Evolutionary conservation across 53 echinoderm and acorn worm genomes (phyloP).

Genomic region (Arbacia lixula): DNA sequence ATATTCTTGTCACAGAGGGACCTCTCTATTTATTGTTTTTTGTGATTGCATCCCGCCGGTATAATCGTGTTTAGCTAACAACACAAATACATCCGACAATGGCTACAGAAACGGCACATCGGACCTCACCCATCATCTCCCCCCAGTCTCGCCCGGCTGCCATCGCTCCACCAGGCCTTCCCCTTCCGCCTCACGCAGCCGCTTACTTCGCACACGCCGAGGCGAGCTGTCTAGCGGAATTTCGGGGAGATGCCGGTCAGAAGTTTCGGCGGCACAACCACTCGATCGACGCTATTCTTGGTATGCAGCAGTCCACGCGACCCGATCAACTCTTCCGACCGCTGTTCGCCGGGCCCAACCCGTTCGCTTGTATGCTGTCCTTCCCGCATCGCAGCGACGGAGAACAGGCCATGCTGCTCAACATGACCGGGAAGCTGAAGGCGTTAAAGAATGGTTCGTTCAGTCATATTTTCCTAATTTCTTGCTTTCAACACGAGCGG

Average conservation of each 20-base stretch:
- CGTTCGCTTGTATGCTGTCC: constrained; percentile 6
- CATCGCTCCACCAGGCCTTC: not conserved
- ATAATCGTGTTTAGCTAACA: too few species aligned
- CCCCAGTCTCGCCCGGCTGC: constrained; percentile 11
- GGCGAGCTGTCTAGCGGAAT: too few species aligned
- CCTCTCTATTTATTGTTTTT: too few species aligned
- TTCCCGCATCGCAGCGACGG: not conserved
- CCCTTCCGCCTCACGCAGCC: not conserved
- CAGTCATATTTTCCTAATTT: too few species aligned
- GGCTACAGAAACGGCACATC: too few species aligned
- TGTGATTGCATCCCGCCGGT: too few species aligned
- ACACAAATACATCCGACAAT: too few species aligned
- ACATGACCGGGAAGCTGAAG: too few species aligned
- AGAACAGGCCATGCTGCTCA: constrained; percentile 8
- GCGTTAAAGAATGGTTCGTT: too few species aligned
- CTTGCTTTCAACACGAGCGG: too few species aligned
- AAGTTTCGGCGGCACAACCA: constrained; percentile 58
- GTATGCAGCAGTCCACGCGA: constrained; percentile 42
- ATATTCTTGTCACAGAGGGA: too few species aligned
- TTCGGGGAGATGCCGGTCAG: constrained; percentile 5
- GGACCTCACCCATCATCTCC: constrained; percentile 6
- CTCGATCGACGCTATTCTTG: constrained; percentile 81
- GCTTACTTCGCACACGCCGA: too few species aligned
- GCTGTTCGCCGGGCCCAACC: constrained; percentile 26
- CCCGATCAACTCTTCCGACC: not conserved